Base-by-base conservation (phyloP, 2,797 vertebrate species). In the Gymnodraco acuticeps region DNA sequence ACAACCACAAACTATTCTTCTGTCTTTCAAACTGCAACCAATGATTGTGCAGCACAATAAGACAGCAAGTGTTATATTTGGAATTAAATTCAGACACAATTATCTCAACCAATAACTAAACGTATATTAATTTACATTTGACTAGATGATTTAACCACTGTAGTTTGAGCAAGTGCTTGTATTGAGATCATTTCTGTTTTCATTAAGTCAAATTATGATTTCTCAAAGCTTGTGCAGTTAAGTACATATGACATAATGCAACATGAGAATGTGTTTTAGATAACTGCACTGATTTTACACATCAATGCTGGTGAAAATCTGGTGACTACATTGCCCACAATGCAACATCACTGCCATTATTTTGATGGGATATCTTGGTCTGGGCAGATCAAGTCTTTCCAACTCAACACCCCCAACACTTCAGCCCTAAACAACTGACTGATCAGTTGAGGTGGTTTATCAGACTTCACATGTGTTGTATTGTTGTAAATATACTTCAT, bases 291-390 rank as follows among this genome's bases (percentile, higher is more conserved):
- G 14, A 56, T 66, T 66, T 45, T 19, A 46, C 66, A 65, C 54
- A 43, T 50, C 9, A 62, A 38, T 38, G 55, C 65, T 54, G 31
- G 47, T 12, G 5, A 16, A 20, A 42, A 52, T 51, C 13, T 11
- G 50, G 23, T 53, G 38, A 14, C 64, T 65, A 53, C 48, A 65
- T 53, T 23, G 8, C 33, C 64, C 38, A 65, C 64, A 65, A 53
- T 65, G 14, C 64, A 43, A 17, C 2, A 10, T 3, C 2, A 12
- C 10, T 13, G 64, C 50, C 5, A 5, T 53, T 3, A 43, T 10
- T 54, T 64, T 53, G 19, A 38, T 23, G 2, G 7, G 8, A 43
- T 10, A 53, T 53, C 23, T 4, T 2, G 11, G 46, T 33, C 16
- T 20, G 10, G 19, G 14, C 16, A 13, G 11, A 10, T n/a, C 0